phyloP scores from a whole-genome alignment of 1,140 invertebrate species.

The Antheraea mylitta region DNA sequence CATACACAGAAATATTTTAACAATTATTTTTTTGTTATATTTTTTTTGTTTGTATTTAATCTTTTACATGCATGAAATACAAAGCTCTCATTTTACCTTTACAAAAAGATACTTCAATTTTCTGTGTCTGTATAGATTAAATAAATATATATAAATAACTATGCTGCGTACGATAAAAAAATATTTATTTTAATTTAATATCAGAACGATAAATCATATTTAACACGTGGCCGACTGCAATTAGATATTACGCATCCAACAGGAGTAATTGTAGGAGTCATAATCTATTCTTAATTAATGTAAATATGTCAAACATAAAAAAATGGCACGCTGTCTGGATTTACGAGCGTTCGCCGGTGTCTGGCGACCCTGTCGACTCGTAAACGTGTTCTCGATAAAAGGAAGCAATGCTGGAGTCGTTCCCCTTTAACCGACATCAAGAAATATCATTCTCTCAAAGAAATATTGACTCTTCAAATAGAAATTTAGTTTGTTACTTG shows the following conservation, averaged over 20 bases:
- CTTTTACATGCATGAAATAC: no score
- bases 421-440: neutral
- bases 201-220: neutral
- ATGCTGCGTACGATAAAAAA: no score
- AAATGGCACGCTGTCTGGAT: constrained; percentile 46
- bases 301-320: constrained; percentile 52
- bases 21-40: no score
- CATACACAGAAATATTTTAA: no score
- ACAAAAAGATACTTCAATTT: no score
- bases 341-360: constrained; percentile 70
- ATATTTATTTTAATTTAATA: no score
- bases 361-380: constrained; percentile 64
- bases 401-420: neutral
- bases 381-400: constrained; percentile 45
- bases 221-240: neutral
- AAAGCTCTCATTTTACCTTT: no score
- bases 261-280: constrained; percentile 19
- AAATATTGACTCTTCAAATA: neutral
- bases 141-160: no score
- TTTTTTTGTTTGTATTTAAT: no score
- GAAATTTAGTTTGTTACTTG: no score
- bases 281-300: constrained; percentile 32
- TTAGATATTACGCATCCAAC: neutral
- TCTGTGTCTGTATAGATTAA: no score
- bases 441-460: neutral